Percentiles rank a stretch among this genome's conserved stretches.
Evolutionary conservation across 2,888 invertebrate species (phyloP).

Genomic region (Pollenia griseotomentosa): DNA sequence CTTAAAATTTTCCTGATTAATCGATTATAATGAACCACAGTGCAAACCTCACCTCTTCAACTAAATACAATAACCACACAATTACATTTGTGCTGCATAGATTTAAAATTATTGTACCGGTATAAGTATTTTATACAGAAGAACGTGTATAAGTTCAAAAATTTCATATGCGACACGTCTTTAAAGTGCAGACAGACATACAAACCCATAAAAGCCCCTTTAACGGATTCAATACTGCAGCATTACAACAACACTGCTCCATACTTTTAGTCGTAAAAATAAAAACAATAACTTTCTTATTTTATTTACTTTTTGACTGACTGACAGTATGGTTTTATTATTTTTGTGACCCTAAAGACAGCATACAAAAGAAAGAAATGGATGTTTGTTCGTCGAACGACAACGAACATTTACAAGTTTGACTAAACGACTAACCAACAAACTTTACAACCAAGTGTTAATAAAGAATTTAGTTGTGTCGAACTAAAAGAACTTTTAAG

Average conservation of each 20-base stretch:
- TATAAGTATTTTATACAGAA: background rate
- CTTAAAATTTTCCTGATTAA: too few relatives aligned
- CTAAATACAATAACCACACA: conserved; percentile 13
- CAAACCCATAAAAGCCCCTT: conserved; percentile 32
- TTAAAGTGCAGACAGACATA: conserved; percentile 32
- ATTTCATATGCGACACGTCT: background rate
- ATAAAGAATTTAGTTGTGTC: conserved; percentile 39
- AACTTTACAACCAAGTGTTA: conserved; percentile 14
- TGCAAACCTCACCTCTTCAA: background rate
- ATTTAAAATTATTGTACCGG: conserved; percentile 33
- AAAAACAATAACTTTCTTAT: conserved; percentile 52
- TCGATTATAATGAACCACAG: too few relatives aligned
- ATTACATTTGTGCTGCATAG: conserved; percentile 34
- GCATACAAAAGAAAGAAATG: conserved; percentile 15
- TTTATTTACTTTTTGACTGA: conserved; percentile 62
- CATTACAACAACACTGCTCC: background rate
- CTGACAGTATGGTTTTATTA: conserved; percentile 64
- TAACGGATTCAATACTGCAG: background rate
- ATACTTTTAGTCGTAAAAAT: background rate
- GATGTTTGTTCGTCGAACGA: conserved; percentile 7
- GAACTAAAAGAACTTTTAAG: conserved; percentile 49
- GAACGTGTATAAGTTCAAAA: background rate
- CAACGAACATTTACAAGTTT: conserved; percentile 28
- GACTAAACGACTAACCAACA: conserved; percentile 23
- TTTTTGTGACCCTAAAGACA: conserved; percentile 52